A percentile compares a stretch with the other conserved stretches of the same genome.
These are phyloP conservation scores for Alosa alosa DNA, from an alignment of 2,113 vertebrate genomes.

Conservation along the genomic window DNA sequence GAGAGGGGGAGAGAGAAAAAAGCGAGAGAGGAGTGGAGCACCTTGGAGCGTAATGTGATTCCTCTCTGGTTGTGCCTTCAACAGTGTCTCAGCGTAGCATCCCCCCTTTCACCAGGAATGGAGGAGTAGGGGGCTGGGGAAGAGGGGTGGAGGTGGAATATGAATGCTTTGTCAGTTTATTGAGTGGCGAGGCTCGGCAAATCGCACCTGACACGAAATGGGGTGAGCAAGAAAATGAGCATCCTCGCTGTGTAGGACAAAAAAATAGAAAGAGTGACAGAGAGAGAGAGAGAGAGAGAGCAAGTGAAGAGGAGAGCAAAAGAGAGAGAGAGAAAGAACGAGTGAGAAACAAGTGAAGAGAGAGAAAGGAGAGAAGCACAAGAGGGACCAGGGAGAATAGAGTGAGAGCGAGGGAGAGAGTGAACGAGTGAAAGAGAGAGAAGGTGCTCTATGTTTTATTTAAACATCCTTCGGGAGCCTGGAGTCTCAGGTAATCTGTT, in stretches of 20 bases:
- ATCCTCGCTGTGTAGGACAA: constrained; percentile 62
- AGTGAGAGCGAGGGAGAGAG: background rate
- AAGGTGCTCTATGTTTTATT: constrained; percentile 84
- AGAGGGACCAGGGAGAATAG: constrained; percentile 4
- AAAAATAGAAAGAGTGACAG: constrained; percentile 6
- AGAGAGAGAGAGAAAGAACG: constrained; percentile 24
- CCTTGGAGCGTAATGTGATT: constrained; percentile 44
- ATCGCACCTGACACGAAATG: constrained; percentile 86
- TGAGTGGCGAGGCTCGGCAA: constrained; percentile 81
- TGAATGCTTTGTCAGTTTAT: constrained; percentile 87
- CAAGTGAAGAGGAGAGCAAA: background rate
- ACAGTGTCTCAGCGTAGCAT: constrained; percentile 72
- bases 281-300: constrained; percentile 29
- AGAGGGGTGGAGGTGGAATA: constrained; percentile 63
- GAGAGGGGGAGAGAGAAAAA: constrained; percentile 44
- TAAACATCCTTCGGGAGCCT: constrained; percentile 85
- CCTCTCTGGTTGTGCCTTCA: constrained; percentile 31
- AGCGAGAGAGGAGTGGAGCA: background rate
- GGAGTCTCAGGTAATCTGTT: constrained; percentile 91
- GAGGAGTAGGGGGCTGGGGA: constrained; percentile 5
- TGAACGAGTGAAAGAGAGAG: constrained; percentile 14
- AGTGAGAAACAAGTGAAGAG: constrained; percentile 2
- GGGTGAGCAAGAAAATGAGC: constrained; percentile 83
- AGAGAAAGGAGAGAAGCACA: constrained; percentile 22
- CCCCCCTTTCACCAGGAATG: constrained; percentile 28